Base-by-base conservation (phyloP, 2,113 vertebrate species). In the Sialia sialis region DNA sequence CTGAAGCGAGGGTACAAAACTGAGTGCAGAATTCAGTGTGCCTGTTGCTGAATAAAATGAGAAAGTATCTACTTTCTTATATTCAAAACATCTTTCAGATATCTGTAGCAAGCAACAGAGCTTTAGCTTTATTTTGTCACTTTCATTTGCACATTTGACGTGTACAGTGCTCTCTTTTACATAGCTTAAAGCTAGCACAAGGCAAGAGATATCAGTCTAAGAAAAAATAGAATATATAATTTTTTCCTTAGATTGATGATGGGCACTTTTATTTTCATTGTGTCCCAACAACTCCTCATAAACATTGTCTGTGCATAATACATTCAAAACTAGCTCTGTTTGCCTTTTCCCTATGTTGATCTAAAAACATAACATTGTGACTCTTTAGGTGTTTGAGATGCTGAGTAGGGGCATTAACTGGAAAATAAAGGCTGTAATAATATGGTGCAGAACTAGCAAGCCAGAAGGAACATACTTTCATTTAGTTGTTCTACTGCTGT, bases 81-180 rank as follows among this genome's bases (percentile, higher is more conserved):
- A 38, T 78, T 52, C 7, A 9, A 20, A 52, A 15, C 14, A 44
- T 10, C 20, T 60, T 79, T 58, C 16, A 30, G 78, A 39, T 46
- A 17, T 52, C 44, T 59, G 4, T 59, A 39, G n/a, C 6, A 30
- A 66, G 11, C 0, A 0, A 17, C 27, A 58, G 16, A 38, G 16
- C 8, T 34, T 39, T n/a, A 30, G 30, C 34, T 60, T 48, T 25
- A 41, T 52, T 84, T 85, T 73, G 10, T 38, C 29, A 5, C 34
- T 60, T 29, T 58, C 7, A 6, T 17, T 30, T 58, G 16, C 38
- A 23, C 34, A 8, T 36, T 52, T 73, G 22, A 16, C 0, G 0
- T 2, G 4, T 26, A 10, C 8, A 22, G 7, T 4, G 2, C 38
- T 64, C 17, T 67, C 13, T 44, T 84, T 69, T 51, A 16, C 9